Percentiles rank a stretch among this genome's conserved stretches.
These are phyloP conservation scores for Acronicta psi DNA, from an alignment of 2,888 invertebrate species.

Conservation along the genomic window DNA sequence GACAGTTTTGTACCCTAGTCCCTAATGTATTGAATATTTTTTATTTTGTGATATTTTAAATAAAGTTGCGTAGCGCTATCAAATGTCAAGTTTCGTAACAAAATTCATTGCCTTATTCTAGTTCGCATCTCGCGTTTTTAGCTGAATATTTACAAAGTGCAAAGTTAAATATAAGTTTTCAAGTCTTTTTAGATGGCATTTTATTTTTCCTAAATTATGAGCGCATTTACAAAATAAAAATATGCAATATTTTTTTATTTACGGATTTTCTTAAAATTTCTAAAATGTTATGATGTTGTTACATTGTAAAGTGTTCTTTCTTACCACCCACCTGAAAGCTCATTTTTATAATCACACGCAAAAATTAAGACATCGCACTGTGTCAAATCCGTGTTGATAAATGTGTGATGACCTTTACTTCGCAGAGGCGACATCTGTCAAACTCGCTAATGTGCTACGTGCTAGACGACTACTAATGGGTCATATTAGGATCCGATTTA, in stretches of 20 bases:
- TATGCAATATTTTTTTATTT: too few species aligned
- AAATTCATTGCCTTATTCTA: too few species aligned
- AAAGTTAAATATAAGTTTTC: too few species aligned
- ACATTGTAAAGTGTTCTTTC: not conserved
- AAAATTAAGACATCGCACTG: not conserved
- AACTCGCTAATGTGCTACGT: not conserved
- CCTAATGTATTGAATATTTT: not conserved
- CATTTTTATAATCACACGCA: not conserved
- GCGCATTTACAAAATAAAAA: too few species aligned
- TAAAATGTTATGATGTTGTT: not conserved
- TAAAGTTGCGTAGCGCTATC: too few species aligned
- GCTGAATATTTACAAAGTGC: too few species aligned
- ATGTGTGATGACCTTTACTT: conserved; percentile 20
- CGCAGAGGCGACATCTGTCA: conserved; percentile 10
- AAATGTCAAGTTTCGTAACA: too few species aligned
- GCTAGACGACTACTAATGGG: conserved; percentile 10
- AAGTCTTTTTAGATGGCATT: too few species aligned
- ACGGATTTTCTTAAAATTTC: too few species aligned
- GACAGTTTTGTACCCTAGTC: conserved; percentile 5
- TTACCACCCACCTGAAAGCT: not conserved
- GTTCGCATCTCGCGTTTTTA: too few species aligned
- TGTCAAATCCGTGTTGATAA: conserved; percentile 14
- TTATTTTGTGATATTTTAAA: not conserved
- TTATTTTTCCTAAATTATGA: too few species aligned
- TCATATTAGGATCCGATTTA: conserved; percentile 8